Percentiles rank a stretch among this genome's conserved stretches.
Evolutionary conservation across 2,888 invertebrate genomes (phyloP).

Genomic region (Thyatira batis): DNA sequence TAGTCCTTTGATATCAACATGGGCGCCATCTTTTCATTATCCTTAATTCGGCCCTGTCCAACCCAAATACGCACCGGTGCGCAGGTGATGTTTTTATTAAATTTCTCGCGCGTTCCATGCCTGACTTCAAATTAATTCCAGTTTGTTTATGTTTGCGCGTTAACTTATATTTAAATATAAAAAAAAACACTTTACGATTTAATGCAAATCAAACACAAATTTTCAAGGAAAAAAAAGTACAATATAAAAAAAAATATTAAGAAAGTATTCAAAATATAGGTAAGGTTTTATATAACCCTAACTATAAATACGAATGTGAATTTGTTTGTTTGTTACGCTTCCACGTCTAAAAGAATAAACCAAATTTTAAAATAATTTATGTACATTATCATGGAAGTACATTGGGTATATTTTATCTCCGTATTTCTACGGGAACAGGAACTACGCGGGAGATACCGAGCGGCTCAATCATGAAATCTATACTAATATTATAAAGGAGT

Average conservation of each 20-base stretch:
- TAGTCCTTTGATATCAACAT: not conserved
- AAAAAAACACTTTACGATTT: not conserved
- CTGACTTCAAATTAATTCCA: constrained; percentile 59
- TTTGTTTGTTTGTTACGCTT: no score
- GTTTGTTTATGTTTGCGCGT: constrained; percentile 37
- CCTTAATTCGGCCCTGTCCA: constrained; percentile 29
- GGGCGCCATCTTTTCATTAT: not conserved
- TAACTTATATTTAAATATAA: constrained; percentile 9
- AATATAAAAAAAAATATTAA: no score
- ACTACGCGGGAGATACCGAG: no score
- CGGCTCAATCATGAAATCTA: no score
- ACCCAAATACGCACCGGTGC: constrained; percentile 37
- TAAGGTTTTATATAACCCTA: no score
- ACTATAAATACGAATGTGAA: no score
- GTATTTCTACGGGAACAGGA: not conserved
- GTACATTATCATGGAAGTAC: not conserved
- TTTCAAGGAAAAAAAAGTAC: no score
- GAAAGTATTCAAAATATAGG: no score
- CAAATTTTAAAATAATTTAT: not conserved
- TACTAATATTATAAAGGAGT: no score
- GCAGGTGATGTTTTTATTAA: constrained; percentile 73
- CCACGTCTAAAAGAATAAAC: no score
- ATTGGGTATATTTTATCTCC: not conserved
- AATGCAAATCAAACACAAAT: not conserved
- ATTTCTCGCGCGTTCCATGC: constrained; percentile 49